Evolutionary conservation across 2,888 invertebrate genomes (phyloP).

Genomic region (Trichogramma evanescens): DNA sequence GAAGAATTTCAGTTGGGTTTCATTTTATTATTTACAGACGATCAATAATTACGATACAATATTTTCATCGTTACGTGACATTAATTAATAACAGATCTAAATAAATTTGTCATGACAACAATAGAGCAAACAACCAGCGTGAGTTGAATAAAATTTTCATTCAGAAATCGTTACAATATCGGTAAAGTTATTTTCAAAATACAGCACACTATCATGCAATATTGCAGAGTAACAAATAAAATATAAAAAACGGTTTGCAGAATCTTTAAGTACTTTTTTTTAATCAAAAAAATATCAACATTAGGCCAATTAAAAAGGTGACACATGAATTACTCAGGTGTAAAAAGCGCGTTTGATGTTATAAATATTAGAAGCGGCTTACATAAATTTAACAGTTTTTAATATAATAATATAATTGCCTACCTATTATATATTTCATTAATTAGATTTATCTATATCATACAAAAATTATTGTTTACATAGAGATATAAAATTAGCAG

Average conservation of each 20-base stretch:
- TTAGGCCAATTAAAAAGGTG: slow-evolving; percentile 19
- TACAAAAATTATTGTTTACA: slow-evolving; percentile 27
- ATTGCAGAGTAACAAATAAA: slow-evolving; percentile 12
- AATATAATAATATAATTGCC: slow-evolving; percentile 17
- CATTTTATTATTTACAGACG: slow-evolving; percentile 21
- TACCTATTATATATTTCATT: slow-evolving; percentile 13
- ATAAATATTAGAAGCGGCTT: slow-evolving; percentile 6
- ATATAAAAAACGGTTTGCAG: slow-evolving; percentile 7
- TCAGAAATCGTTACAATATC: slow-evolving; percentile 5
- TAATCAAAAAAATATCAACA: slow-evolving; percentile 15
- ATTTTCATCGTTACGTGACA: slow-evolving; percentile 3
- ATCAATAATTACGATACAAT: slow-evolving; percentile 10
- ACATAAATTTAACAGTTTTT: slow-evolving; percentile 16
- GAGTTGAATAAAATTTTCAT: slow-evolving; percentile 7
- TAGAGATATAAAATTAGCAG: slow-evolving; percentile 29
- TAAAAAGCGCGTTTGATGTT: slow-evolving; percentile 4
- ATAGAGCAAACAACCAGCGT: slow-evolving; percentile 12
- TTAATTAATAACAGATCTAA: slow-evolving; percentile 22
- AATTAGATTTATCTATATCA: slow-evolving; percentile 21
- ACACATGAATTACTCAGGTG: slow-evolving; percentile 9
- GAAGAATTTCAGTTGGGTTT: not conserved
- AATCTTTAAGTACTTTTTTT: slow-evolving; percentile 17
- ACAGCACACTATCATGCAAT: slow-evolving; percentile 8
- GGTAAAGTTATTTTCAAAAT: not conserved
- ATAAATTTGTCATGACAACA: slow-evolving; percentile 22